Evolutionary conservation across 2,113 vertebrate species (phyloP).

Genomic region (Boulengeromyrus knoepffleri): DNA sequence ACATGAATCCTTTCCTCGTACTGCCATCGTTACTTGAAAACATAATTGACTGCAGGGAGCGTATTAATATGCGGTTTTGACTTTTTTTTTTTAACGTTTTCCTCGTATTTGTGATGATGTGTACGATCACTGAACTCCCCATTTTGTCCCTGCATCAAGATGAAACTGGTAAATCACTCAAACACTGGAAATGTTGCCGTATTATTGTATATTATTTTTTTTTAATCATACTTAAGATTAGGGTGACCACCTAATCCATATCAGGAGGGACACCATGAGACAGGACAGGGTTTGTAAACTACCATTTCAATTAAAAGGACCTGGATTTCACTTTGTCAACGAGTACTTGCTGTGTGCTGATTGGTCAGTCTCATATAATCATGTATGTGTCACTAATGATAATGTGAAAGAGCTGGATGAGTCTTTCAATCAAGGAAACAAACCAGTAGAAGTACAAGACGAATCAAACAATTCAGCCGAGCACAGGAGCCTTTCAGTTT

Average conservation of each 20-base stretch:
- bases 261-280: neutral
- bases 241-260: neutral
- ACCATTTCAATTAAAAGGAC: neutral
- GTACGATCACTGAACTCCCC: neutral
- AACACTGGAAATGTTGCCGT: neutral
- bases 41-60: neutral
- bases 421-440: neutral
- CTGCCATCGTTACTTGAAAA: neutral
- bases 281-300: neutral
- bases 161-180: neutral
- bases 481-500: neutral
- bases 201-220: neutral
- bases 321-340: neutral
- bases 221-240: neutral
- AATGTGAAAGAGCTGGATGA: neutral
- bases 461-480: neutral
- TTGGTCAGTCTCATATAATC: neutral
- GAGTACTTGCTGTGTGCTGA: neutral
- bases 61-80: neutral
- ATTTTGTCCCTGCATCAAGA: neutral
- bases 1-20: neutral
- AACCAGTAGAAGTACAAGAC: neutral
- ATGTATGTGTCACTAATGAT: neutral
- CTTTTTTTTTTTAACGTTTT: neutral
- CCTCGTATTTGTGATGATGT: neutral